These are phyloP conservation scores for Phania funesta DNA, from an alignment of 2,888 invertebrate species.

Conservation along the genomic window DNA sequence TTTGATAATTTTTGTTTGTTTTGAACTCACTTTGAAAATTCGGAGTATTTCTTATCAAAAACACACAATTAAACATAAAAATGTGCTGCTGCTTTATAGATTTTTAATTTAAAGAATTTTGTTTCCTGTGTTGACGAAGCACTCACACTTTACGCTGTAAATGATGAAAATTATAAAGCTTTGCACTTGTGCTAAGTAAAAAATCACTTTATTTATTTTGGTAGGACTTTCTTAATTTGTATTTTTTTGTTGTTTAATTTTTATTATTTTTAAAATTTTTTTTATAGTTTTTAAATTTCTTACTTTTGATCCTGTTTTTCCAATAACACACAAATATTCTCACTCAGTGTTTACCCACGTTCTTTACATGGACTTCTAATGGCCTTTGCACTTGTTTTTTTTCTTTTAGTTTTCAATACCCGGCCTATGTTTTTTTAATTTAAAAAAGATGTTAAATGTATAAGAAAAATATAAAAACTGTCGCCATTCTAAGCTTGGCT, in stretches of 20 bases:
- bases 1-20: constrained; percentile 48
- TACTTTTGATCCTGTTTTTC: constrained; percentile 51
- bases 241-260: neutral
- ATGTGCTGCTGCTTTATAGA: constrained; percentile 21
- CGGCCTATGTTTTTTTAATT: constrained; percentile 22
- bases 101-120: constrained; percentile 41
- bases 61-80: neutral
- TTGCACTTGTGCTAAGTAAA: no score
- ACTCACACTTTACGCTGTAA: no score
- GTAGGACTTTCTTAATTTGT: constrained; percentile 4
- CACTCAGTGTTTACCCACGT: constrained; percentile 37
- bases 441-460: constrained; percentile 37
- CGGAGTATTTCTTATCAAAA: constrained; percentile 54
- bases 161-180: neutral
- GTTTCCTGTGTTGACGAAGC: constrained; percentile 65
- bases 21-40: constrained; percentile 22
- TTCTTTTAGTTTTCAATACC: constrained; percentile 32
- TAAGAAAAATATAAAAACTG: constrained; percentile 67
- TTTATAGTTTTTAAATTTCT: constrained; percentile 15
- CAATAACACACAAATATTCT: constrained; percentile 15
- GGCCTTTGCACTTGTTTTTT: constrained; percentile 34
- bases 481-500: constrained; percentile 49
- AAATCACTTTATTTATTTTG: neutral
- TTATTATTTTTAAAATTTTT: neutral
- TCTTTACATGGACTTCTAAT: neutral